A percentile compares a stretch with the other conserved stretches of the same genome.
Conservation (phyloP, 2,888 invertebrate species). For the Bhutanitis thaidina region DNA sequence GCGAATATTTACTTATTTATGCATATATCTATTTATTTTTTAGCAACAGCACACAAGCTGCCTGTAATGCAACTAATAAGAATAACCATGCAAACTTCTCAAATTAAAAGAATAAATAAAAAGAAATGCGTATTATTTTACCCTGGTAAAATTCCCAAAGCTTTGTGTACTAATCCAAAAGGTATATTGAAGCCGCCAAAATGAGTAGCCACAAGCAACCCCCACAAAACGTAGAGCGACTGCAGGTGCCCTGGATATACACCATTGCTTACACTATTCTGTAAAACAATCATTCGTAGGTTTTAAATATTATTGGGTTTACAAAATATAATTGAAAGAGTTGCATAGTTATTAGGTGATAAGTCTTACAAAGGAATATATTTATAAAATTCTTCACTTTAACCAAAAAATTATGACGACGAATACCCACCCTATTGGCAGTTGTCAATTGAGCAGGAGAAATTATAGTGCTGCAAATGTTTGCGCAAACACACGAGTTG, state of each 20-base stretch:
- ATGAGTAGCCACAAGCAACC: slow-evolving; percentile 88
- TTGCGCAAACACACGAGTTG: too few relatives aligned
- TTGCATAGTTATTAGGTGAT: too few relatives aligned
- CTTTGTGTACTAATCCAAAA: slow-evolving; percentile 88
- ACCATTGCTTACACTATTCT: slow-evolving; percentile 97
- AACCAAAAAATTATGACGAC: too few relatives aligned
- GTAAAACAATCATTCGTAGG: slow-evolving; percentile 47
- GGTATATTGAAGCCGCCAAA: slow-evolving; percentile 90
- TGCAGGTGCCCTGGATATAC: slow-evolving; percentile 97
- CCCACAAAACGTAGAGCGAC: slow-evolving; percentile 91
- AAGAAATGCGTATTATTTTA: slow-evolving; percentile 54
- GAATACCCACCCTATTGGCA: too few relatives aligned
- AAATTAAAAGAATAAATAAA: slow-evolving; percentile 3
- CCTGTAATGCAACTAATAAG: too few relatives aligned
- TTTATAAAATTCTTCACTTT: too few relatives aligned
- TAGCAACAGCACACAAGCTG: not conserved
- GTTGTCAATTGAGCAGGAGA: too few relatives aligned
- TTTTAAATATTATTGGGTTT: not conserved
- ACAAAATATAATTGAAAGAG: too few relatives aligned
- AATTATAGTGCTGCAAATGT: too few relatives aligned
- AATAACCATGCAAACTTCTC: not conserved
- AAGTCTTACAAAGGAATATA: too few relatives aligned
- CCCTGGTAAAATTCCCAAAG: slow-evolving; percentile 87
- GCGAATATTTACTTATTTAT: not conserved
- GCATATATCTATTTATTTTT: not conserved